Conservation (phyloP, 2,113 vertebrate species). For the Cheilinus undulatus region DNA sequence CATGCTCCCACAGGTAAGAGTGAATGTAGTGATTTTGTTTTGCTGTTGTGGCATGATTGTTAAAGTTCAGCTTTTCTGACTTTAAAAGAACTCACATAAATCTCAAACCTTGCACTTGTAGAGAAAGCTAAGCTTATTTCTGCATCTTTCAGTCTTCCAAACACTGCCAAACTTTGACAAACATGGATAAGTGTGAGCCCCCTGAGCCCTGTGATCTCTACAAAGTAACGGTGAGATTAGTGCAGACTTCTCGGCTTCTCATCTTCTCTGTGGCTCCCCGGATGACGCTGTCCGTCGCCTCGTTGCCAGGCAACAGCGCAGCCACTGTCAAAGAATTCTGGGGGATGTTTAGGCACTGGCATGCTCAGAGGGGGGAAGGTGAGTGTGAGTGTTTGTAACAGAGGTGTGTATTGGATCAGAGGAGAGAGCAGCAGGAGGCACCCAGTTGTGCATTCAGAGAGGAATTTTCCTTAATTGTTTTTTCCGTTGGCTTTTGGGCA, state of each 20-base stretch:
- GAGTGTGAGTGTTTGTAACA: slow-evolving; percentile 45
- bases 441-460: slow-evolving; percentile 42
- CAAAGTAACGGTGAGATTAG: slow-evolving; percentile 56
- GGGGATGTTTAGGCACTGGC: slow-evolving; percentile 74
- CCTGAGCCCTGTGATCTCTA: slow-evolving; percentile 25
- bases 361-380: slow-evolving; percentile 77
- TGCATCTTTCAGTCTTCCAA: not conserved
- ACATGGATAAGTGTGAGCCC: slow-evolving; percentile 20
- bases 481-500: too few species aligned
- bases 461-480: slow-evolving; percentile 52
- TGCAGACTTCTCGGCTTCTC: slow-evolving; percentile 71
- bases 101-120: too few species aligned
- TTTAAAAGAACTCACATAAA: not conserved
- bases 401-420: slow-evolving; percentile 29
- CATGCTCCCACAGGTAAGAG: not conserved
- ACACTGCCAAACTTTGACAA: not conserved
- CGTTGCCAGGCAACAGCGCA: slow-evolving; percentile 95
- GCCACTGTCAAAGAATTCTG: slow-evolving; percentile 92
- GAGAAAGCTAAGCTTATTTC: not conserved
- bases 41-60: not conserved
- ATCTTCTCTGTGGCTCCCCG: slow-evolving; percentile 73
- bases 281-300: slow-evolving; percentile 81
- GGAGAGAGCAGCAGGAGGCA: slow-evolving; percentile 40
- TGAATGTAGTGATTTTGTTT: not conserved
- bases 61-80: not conserved